Evolutionary conservation across 1,140 invertebrate genomes (phyloP).

Genomic region (Bombyx mori): ASM3026992v2 NC_085119.1:5257001-5257500

Average conservation of each 20-base stretch:
- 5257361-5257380: slow-evolving; percentile 33
- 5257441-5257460: slow-evolving; percentile 24
- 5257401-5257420: slow-evolving; percentile 30
- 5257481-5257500: slow-evolving; percentile 37
- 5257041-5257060: slow-evolving; percentile 14
- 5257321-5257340: slow-evolving; percentile 27
- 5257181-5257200: no score
- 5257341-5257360: slow-evolving; percentile 21
- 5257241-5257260: no score
- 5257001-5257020: slow-evolving; percentile 11
- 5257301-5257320: slow-evolving; percentile 17
- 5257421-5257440: slow-evolving; percentile 28
- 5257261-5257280: no score
- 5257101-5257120: slow-evolving; percentile 7
- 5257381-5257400: slow-evolving; percentile 35
- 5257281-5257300: no score
- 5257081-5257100: slow-evolving; percentile 22
- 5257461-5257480: slow-evolving; percentile 20
- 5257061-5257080: slow-evolving; percentile 14
- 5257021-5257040: slow-evolving; percentile 12
- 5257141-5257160: no score
- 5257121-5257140: no score
- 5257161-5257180: no score
- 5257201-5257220: no score
- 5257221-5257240: no score